Evolutionary conservation across 2,113 vertebrate species (phyloP).

Genomic region (Ctenodactylus gundi): DNA sequence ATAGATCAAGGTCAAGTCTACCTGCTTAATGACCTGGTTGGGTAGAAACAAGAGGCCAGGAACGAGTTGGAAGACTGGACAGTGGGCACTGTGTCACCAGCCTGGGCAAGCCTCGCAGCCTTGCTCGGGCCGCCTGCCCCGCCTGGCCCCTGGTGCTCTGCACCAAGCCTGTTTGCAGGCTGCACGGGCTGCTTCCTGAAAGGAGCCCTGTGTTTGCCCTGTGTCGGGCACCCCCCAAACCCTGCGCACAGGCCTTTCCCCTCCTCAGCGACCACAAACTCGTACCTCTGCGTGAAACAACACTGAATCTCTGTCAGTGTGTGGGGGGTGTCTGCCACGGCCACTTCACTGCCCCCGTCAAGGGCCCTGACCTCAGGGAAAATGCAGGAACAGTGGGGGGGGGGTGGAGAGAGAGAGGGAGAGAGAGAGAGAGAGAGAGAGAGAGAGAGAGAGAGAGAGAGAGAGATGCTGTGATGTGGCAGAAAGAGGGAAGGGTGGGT

Average conservation of each 20-base stretch:
- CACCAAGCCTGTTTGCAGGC: neutral
- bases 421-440: too few species aligned
- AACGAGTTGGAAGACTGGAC: neutral
- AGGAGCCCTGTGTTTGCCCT: neutral
- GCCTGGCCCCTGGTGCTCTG: neutral
- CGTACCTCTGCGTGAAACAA: neutral
- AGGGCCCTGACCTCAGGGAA: neutral
- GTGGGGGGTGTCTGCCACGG: neutral
- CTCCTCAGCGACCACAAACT: too few species aligned
- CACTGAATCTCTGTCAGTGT: neutral
- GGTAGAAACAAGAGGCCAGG: slow-evolving; percentile 28
- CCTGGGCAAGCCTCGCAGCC: neutral
- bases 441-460: too few species aligned
- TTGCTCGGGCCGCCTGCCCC: neutral
- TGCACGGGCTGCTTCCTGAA: neutral
- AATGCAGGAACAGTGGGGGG: neutral
- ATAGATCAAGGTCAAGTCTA: slow-evolving; percentile 61
- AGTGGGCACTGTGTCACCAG: neutral
- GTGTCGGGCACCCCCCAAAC: neutral
- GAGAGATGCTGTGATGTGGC: neutral
- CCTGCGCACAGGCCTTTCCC: neutral
- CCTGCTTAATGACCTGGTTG: slow-evolving; percentile 55
- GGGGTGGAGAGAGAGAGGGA: too few species aligned
- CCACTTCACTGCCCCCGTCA: neutral
- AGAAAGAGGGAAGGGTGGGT: neutral